Conservation (phyloP, 2,888 invertebrate species). For the Platycheirus rosarum region DNA sequence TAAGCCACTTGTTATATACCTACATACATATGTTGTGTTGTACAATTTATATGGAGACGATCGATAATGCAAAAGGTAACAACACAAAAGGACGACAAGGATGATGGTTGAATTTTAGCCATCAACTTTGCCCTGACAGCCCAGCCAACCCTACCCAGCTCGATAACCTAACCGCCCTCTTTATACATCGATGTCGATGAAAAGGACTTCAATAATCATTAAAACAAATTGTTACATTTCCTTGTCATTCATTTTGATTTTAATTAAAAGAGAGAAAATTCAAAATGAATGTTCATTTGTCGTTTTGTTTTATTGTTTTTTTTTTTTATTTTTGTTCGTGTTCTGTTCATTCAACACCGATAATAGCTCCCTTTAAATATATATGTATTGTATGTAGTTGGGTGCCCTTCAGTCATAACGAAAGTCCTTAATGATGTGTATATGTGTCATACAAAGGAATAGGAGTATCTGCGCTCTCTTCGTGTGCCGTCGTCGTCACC, state of each 20-base stretch:
- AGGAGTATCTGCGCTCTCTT: neutral
- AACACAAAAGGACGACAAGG: slow-evolving; percentile 41
- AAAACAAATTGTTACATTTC: slow-evolving; percentile 73
- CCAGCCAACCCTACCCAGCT: neutral
- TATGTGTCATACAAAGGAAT: slow-evolving; percentile 21
- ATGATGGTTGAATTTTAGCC: slow-evolving; percentile 34
- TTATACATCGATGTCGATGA: slow-evolving; percentile 48
- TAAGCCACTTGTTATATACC: slow-evolving; percentile 28
- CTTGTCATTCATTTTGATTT: slow-evolving; percentile 73
- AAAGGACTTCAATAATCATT: slow-evolving; percentile 73
- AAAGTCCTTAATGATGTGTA: slow-evolving; percentile 36
- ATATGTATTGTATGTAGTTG: slow-evolving; percentile 4
- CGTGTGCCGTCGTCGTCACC: neutral
- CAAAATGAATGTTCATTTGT: slow-evolving; percentile 69
- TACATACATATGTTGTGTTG: slow-evolving; percentile 1
- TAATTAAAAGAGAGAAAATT: slow-evolving; percentile 73
- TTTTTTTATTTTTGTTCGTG: slow-evolving; percentile 16
- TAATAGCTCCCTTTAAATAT: slow-evolving; percentile 41
- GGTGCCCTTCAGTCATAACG: slow-evolving; percentile 6
- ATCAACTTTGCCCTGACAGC: slow-evolving; percentile 6
- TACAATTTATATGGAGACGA: slow-evolving; percentile 30
- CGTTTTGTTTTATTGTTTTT: slow-evolving; percentile 11
- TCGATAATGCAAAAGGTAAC: slow-evolving; percentile 71
- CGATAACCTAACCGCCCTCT: slow-evolving; percentile 1
- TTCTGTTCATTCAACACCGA: slow-evolving; percentile 43